These are phyloP conservation scores for Tetraodon nigroviridis DNA, from an alignment of 2,113 vertebrate genomes.

Conservation along the genomic window DNA sequence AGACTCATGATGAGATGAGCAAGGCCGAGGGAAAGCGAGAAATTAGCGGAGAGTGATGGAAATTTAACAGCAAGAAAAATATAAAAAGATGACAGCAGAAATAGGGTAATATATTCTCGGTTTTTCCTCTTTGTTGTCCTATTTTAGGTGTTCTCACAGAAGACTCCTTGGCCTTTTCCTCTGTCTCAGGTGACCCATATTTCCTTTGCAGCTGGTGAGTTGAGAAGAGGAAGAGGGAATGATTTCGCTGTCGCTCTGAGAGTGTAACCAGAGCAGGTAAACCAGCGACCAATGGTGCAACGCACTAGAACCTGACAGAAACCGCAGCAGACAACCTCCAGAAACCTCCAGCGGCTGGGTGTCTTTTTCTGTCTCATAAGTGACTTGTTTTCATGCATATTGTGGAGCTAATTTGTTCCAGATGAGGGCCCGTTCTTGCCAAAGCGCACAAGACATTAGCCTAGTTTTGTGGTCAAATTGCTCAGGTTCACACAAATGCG, in stretches of 20 bases:
- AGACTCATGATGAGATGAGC: slow-evolving; percentile 23
- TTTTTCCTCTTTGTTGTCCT: too few relatives aligned
- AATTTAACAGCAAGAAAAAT: not conserved
- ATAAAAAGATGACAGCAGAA: slow-evolving; percentile 4
- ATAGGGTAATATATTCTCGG: not conserved
- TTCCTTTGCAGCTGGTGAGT: slow-evolving; percentile 44
- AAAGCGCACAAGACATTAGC: slow-evolving; percentile 53
- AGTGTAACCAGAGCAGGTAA: slow-evolving; percentile 48
- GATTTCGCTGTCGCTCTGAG: slow-evolving; percentile 38
- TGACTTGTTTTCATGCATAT: slow-evolving; percentile 48
- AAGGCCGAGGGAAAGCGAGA: slow-evolving; percentile 5
- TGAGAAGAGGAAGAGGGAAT: slow-evolving; percentile 42
- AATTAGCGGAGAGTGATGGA: not conserved
- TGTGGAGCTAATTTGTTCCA: slow-evolving; percentile 62
- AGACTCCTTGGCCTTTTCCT: slow-evolving; percentile 25
- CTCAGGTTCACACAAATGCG: not conserved
- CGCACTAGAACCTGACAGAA: slow-evolving; percentile 26
- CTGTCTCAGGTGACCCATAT: slow-evolving; percentile 35
- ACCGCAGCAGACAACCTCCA: slow-evolving; percentile 38
- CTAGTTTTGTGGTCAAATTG: slow-evolving; percentile 39
- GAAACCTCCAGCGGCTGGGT: slow-evolving; percentile 7
- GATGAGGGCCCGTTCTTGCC: slow-evolving; percentile 45
- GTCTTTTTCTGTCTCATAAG: slow-evolving; percentile 20
- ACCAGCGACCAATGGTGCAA: slow-evolving; percentile 29
- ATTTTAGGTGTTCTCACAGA: not conserved